Percentiles rank a stretch among this genome's conserved stretches.
These are phyloP conservation scores for Agrilus mali DNA, from an alignment of 2,888 invertebrate species.

Conservation along the genomic window DNA sequence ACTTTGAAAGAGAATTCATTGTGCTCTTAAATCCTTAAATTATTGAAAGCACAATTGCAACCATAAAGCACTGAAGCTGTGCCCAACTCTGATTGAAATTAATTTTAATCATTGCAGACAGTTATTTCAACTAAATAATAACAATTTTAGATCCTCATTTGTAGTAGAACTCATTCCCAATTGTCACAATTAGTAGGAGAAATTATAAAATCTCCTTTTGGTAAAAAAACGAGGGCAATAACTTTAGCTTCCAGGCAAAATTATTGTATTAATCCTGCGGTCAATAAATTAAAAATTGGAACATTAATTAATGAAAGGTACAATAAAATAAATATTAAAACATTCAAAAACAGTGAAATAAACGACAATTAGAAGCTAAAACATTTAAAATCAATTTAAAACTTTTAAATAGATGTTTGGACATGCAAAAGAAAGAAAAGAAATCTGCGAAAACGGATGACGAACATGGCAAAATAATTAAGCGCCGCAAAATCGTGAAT, in stretches of 20 bases:
- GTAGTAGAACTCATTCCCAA: conserved; percentile 95
- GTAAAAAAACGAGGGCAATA: conserved; percentile 55
- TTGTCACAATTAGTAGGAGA: conserved; percentile 91
- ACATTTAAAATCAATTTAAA: neutral
- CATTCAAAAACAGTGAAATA: too few species aligned
- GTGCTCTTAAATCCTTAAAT: too few species aligned
- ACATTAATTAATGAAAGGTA: conserved; percentile 80
- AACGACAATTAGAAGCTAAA: too few species aligned
- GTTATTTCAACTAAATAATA: neutral
- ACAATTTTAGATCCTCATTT: conserved; percentile 68
- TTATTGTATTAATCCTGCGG: conserved; percentile 77
- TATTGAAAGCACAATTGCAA: too few species aligned
- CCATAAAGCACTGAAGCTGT: too few species aligned
- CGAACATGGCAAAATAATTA: conserved; percentile 48
- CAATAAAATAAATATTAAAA: too few species aligned
- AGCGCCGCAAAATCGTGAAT: conserved; percentile 45
- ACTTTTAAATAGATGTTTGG: conserved; percentile 50
- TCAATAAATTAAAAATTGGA: conserved; percentile 57
- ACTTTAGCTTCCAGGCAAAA: conserved; percentile 86
- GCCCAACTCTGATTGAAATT: too few species aligned
- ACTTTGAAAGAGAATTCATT: too few species aligned
- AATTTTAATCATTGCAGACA: neutral
- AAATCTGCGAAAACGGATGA: conserved; percentile 42
- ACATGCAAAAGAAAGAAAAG: conserved; percentile 58
- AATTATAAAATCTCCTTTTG: conserved; percentile 70